Evolutionary conservation across 2,797 vertebrate genomes (phyloP), one percentile per base, ranked within the genome.

Genomic region (Pagetopsis macropterus): DNA sequence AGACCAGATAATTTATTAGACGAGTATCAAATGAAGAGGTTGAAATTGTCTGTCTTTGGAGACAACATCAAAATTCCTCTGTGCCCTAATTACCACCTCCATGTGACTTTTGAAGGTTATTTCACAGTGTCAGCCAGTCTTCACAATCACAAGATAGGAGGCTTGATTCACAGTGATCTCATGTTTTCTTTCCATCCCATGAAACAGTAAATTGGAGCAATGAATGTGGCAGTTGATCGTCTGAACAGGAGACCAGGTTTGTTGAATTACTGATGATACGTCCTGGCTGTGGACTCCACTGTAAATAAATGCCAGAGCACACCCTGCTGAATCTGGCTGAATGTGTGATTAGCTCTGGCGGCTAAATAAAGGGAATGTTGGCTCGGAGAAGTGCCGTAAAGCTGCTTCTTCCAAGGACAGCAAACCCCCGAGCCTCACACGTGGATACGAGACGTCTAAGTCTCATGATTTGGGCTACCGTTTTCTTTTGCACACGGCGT

Each of bases 301-400:
- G 81, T 70, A 83, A 88, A 87, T 79, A 88, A 81, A 84, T 76
- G 85, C 87, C 88, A 89, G 88, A 91, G 89, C 88, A 90, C 85
- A 88, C 85, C 70, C 88, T 81, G 85, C 86, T 70, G 79, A 75
- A 90, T 88, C 82, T 89, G 84, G 84, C 88, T 72, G 73, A 60
- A 66, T 46, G 67, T 72, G 65, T 84, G 85, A 85, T 90, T 83
- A 80, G 84, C 85, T 70, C 85, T 92, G 90, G 89, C 86, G 41
- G 77, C 69, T 76, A 77, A 72, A 84, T 87, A 87, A 90, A 89
- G 82, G 69, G 70, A 83, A 56, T 17, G 10, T 72, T 88, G 88
- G 81, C 87, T 78, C 40, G 3, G 60, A 76, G 52, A 82, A 69
- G 79, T 74, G 83, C 64, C 62, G 61, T 78, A 84, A 78, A 87